Conservation (phyloP, 1,140 invertebrate species). For the Bombus superbus region DNA sequence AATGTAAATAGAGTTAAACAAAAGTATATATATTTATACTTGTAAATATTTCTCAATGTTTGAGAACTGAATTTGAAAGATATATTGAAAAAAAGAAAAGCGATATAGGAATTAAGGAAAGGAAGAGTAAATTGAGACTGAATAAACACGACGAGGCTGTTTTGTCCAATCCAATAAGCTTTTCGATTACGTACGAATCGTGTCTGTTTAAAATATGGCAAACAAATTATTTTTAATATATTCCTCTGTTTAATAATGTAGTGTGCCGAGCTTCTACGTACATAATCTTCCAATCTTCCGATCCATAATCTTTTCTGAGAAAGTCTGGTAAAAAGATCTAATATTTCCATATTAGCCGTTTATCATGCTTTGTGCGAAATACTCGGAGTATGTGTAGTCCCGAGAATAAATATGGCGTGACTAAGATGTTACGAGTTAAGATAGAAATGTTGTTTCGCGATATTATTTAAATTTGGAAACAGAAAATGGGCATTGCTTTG, state of each 20-base stretch:
- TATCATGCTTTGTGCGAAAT: not conserved
- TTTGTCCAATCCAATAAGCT: not conserved
- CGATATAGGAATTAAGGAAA: no score
- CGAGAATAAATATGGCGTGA: not conserved
- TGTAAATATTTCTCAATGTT: not conserved
- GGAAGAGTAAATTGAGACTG: no score
- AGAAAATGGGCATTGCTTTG: not conserved
- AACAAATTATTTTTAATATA: not conserved
- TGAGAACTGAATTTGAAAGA: not conserved
- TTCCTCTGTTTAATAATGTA: not conserved
- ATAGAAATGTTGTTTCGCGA: not conserved
- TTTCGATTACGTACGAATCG: not conserved
- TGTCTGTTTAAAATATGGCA: not conserved
- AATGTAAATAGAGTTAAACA: not conserved
- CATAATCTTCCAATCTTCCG: not conserved
- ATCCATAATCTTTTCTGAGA: not conserved
- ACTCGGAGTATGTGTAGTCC: not conserved
- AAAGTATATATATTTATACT: no score
- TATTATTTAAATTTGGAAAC: not conserved
- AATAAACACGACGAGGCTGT: no score
- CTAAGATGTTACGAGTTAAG: not conserved
- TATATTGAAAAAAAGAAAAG: not conserved
- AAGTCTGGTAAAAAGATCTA: not conserved
- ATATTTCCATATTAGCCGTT: not conserved
- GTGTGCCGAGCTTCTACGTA: no score